phyloP scores from a whole-genome alignment of 2,888 invertebrate genomes.

The Drosophila paucipuncta region DNA sequence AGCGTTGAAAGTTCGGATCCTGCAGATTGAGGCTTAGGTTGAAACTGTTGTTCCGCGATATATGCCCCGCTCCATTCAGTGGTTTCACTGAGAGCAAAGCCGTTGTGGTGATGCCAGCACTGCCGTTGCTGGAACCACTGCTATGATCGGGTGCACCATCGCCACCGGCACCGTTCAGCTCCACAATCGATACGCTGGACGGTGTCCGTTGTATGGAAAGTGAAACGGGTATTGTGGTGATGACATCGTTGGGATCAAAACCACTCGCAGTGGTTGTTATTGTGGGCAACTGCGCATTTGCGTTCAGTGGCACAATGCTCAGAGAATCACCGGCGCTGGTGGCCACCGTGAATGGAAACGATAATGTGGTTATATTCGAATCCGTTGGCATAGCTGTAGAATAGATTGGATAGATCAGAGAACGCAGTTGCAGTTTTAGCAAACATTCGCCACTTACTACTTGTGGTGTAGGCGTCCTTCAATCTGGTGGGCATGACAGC shows the following conservation, averaged over 20 bases:
- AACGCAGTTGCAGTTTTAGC: not conserved
- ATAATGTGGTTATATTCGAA: constrained; percentile 82
- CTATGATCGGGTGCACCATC: constrained; percentile 54
- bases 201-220: constrained; percentile 81
- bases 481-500: constrained; percentile 88
- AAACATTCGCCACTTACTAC: constrained; percentile 49
- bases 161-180: constrained; percentile 52
- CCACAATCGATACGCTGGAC: constrained; percentile 78
- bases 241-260: constrained; percentile 74
- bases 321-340: constrained; percentile 80
- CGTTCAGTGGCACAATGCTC: constrained; percentile 79
- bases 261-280: constrained; percentile 76
- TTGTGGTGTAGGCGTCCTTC: constrained; percentile 65
- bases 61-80: constrained; percentile 66
- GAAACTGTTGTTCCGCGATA: constrained; percentile 83
- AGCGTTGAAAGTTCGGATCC: constrained; percentile 76
- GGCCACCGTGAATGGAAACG: constrained; percentile 84
- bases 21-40: constrained; percentile 77
- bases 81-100: constrained; percentile 80
- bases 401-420: not conserved
- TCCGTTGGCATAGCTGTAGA: constrained; percentile 70
- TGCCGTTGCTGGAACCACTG: constrained; percentile 56
- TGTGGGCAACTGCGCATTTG: constrained; percentile 75
- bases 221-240: constrained; percentile 83
- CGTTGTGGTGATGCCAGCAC: constrained; percentile 66